Evolutionary conservation across 2,113 vertebrate species (phyloP).

Genomic region (Dasyornis broadbenti): DNA sequence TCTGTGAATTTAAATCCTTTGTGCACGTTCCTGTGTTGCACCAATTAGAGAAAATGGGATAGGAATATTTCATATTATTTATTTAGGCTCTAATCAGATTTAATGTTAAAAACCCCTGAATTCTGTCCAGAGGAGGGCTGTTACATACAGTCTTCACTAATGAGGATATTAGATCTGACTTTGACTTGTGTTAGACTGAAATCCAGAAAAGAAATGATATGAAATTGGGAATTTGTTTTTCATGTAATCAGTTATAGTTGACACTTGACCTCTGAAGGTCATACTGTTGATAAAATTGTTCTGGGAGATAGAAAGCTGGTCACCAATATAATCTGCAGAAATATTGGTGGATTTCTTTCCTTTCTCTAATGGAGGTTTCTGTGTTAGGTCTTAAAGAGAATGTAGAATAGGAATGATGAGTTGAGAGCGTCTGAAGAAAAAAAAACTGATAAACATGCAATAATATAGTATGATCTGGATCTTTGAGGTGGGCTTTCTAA

Average conservation of each 20-base stretch:
- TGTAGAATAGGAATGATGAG: background rate
- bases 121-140: background rate
- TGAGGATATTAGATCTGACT: background rate
- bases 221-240: background rate
- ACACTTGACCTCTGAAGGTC: background rate
- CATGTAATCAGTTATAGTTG: background rate
- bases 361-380: background rate
- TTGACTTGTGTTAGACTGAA: background rate
- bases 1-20: background rate
- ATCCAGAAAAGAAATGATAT: background rate
- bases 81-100: background rate
- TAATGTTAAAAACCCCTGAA: background rate
- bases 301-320: background rate
- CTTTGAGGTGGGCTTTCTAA: background rate
- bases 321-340: background rate
- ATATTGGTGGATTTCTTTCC: background rate
- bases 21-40: background rate
- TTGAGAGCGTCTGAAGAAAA: background rate
- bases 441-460: background rate
- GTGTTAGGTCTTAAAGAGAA: background rate
- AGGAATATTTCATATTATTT: background rate
- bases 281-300: background rate
- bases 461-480: background rate
- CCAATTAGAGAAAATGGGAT: background rate
- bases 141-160: background rate